Evolutionary conservation across 2,797 vertebrate genomes (phyloP), one percentile per base, ranked within the genome.

Genomic region (Channa striata): DNA sequence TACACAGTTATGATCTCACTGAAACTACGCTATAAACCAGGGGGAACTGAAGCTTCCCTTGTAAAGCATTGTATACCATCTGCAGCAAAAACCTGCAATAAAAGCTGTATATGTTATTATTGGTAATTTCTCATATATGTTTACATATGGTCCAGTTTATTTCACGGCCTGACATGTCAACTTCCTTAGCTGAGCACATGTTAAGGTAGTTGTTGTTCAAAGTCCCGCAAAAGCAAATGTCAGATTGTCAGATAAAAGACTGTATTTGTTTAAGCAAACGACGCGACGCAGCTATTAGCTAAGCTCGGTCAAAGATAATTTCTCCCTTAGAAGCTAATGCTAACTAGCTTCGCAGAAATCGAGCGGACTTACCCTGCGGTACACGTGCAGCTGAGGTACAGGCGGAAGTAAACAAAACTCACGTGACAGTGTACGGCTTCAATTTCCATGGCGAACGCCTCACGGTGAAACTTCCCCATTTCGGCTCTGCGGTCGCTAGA

Each of bases 361-460:
- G 6, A 0, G 13, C 2, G 30, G 2, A 69, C 89, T 89, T 80
- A 89, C 82, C 75, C 74, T 63, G 42, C 23, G 25, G 62, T 47
- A 75, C 92, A 92, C 91, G 91, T 90, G 90, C 42, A 50, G 11
- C 0, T 1, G 23, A 61, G n/a, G 33, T 47, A 56, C 8, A 0
- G 13, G 1, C 81, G 88, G 91, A 92, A 89, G 93, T 94, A 95
- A 95, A 95, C 93, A 95, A 94, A 92, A 40, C 53, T 93, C 94
- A 95, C 92, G 49, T 94, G 94, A 91, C 72, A 8, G 48, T 12
- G 9, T 6, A 11, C 5, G 21, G 11, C 7, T 48, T 72, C 39
- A 14, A 46, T 30, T 47, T 43, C 47, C 48, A 14, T 30, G 10
- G 2, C 5, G 2, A 54, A 20, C 17, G 9, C 36, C 5, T 42